Base-by-base conservation (phyloP, 2,888 invertebrate genomes). In the Cosmorhoe ocellata region DNA sequence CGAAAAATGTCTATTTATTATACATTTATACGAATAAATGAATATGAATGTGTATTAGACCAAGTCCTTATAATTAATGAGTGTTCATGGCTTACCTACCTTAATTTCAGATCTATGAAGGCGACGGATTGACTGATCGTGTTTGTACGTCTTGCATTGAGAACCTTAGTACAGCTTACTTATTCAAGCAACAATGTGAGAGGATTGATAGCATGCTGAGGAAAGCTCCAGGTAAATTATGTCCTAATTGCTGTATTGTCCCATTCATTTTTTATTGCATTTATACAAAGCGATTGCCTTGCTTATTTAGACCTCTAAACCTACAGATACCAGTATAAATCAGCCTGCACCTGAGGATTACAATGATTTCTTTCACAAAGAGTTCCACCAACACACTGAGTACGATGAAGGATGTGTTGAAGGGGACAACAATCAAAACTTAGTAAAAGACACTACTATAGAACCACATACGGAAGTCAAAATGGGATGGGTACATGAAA, bases 101-200 rank as follows among this genome's bases (percentile, higher is more conserved):
- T n/a, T 31, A 13, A 41, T 47, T 45, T 53, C 62, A 90, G 90
- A 86, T 90, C 36, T 76, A 70, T 60, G 86, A 89, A 74, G 86
- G 81, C 31, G 90, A 90, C 70, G 90, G 90, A 10, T 66, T 87
- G 33, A 79, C 90, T 10, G 87, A 88, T 46, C 75, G 87, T 40
- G 90, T 90, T 6, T 90, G 90, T 56, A 78, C 83, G 11, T 74
- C 86, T 31, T 90, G 90, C 58, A 87, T 89, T 54, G 90, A 90
- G 61, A 84, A 86, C 57, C 68, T 90, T 48, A 90, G 90, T 54
- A 84, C 88, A 13, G 87, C 90, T 10, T 90, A 84, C 63, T 74
- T 90, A 53, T 90, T 90, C 54, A 89, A 89, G 59, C 77, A 81
- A 32, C 90, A 89, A 63, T 88, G 88, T 67, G 90, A 89, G 69